Base-by-base conservation (phyloP, 1,140 invertebrate genomes). In the Prorops nasuta region DNA sequence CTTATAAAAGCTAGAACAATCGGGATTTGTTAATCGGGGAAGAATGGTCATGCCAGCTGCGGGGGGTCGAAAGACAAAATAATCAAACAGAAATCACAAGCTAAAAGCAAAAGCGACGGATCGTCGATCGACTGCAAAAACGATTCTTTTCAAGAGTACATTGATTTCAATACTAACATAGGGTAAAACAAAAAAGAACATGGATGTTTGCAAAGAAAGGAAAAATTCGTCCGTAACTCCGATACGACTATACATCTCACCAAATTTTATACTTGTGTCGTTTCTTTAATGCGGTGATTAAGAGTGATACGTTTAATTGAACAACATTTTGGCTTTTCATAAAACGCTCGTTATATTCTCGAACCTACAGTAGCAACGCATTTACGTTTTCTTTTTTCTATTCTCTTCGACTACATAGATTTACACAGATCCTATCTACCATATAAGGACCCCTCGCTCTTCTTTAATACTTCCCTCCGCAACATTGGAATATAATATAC, bases 311-410 rank as follows among this genome's bases (percentile, higher is more conserved):
- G 46, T 60, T 55, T 59, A 59, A 44, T 66, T 72, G 66, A 72
- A 70, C 69, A 69, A 70, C 67, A 72, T 72, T 72, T 66, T 71
- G 69, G 67, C 59, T 48, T 67, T 67, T 69, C 54, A 57, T 63
- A 64, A 66, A 54, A 51, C 55, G 56, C 63, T 58, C 51, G 41
- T 49, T 49, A 49, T 51, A 60, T 49, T 60, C 41, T 58, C 56
- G 56, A 52, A 52, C 35, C 46, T 50, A 49, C 51, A 50, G 43
- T 41, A 60, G 58, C 59, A 56, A 59, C 49, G 57, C 52, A 52
- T 52, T 56, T 58, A 60, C 51, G 48, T 48, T 49, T 37, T 10
- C 4, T 28, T 6, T 6, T 35, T 35, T 35, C 4, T 28, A 28
- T 28, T 28, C 24, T n/a, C 14, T n/a, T 35, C 3, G 3, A 4